Base-by-base conservation (phyloP, 2,113 vertebrate species). In the Actenoides hombroni region DNA sequence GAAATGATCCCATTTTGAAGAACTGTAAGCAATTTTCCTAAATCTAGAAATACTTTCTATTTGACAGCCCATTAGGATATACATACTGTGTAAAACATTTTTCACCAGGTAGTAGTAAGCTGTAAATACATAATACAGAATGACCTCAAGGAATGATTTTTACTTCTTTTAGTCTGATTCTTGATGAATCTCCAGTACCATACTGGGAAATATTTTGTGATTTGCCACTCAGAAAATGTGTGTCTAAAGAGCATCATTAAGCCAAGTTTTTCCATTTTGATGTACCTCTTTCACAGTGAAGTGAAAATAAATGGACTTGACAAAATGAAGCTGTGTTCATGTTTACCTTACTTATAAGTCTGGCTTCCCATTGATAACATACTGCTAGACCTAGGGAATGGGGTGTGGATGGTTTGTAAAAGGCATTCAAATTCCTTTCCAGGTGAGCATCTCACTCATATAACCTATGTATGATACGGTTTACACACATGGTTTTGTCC, bases 231-330 rank as follows among this genome's bases (percentile, higher is more conserved):
- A 95, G 92, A 94, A 97, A 96, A 96, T 90, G 26, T 68, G 29
- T 82, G 40, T 69, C 93, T 94, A 92, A 96, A 96, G 39, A 95
- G 59, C 78, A 91, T 96, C 89, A 94, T 95, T 97, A 96, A 97
- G 28, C 39, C 46, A 73, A 80, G 70, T 93, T 90, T 51, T 51
- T 67, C 70, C 46, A 93, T 83, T 91, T 84, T 83, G 53, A 89
- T 64, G 21, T 71, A 75, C 35, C 33, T 78, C 15, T 71, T 90
- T 90, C 56, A 73, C 80, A 90, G 29, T 25, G 48, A 92, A 70
- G 40, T 56, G 37, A 94, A 92, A 95, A 88, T 69, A 92, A 94
- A 77, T 65, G 37, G 20, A 75, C 42, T 76, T 84, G 44, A 78
- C 13, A 78, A 69, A 92, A 77, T 13, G 3, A 86, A 91, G 37